phyloP scores from a whole-genome alignment of 2,888 invertebrate genomes.

The Volucella inanis region DNA sequence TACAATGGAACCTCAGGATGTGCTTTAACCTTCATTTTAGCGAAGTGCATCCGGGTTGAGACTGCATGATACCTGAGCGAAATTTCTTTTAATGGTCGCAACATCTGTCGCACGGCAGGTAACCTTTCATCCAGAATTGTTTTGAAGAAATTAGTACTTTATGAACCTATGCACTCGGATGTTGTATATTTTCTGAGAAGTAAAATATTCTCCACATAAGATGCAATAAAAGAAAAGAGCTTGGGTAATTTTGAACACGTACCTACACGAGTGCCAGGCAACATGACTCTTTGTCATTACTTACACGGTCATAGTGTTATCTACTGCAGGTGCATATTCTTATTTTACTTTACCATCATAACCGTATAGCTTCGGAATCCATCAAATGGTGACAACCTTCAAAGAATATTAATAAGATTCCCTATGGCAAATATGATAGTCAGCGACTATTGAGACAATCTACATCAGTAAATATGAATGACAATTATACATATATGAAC shows the following conservation, averaged over 20 bases:
- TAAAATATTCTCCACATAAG: constrained; percentile 8
- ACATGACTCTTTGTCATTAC: constrained; percentile 20
- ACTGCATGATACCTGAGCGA: constrained; percentile 13
- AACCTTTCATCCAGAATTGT: not conserved
- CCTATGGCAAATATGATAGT: constrained; percentile 8
- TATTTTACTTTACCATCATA: not conserved
- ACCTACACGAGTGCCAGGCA: constrained; percentile 26
- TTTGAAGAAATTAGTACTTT: constrained; percentile 6
- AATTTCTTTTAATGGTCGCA: constrained; percentile 7
- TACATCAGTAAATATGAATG: not conserved
- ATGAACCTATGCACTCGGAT: not conserved
- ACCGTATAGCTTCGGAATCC: constrained; percentile 6
- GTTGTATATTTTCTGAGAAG: constrained; percentile 6
- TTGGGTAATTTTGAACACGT: not conserved
- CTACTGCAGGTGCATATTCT: constrained; percentile 40
- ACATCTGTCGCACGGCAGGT: constrained; percentile 23
- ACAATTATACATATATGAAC: constrained; percentile 28
- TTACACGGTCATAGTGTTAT: constrained; percentile 30
- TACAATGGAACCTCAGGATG: constrained; percentile 26
- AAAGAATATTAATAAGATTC: constrained; percentile 33
- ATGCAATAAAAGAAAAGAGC: constrained; percentile 29
- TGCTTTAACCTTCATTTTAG: not conserved
- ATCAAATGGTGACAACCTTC: constrained; percentile 8
- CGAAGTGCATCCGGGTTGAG: not conserved
- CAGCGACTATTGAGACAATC: not conserved